These are phyloP conservation scores for Lepilemur septentrionalis DNA, from an alignment of 2,797 vertebrate species.

Conservation along the genomic window DNA sequence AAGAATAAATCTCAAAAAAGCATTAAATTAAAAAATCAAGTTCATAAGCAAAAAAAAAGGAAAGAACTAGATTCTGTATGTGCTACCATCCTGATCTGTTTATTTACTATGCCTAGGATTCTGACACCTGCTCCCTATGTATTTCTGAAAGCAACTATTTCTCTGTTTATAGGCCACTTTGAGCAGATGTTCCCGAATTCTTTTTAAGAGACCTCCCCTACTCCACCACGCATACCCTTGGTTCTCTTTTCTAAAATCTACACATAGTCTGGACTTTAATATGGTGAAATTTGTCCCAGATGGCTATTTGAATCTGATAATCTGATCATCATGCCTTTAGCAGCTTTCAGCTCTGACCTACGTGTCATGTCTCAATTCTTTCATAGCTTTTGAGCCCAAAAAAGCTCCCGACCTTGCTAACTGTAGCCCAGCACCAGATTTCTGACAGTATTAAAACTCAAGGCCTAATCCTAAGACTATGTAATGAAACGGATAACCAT, in stretches of 20 bases:
- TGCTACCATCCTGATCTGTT: background rate
- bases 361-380: conserved; percentile 55
- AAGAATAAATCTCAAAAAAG: background rate
- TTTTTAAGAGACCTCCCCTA: conserved; percentile 30
- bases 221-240: background rate
- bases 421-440: conserved; percentile 15
- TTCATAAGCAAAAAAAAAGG: background rate
- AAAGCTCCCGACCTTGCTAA: conserved; percentile 66
- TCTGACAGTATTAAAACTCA: conserved; percentile 59
- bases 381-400: conserved; percentile 16
- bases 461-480: conserved; percentile 55
- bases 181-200: conserved; percentile 15
- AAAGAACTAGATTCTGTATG: background rate
- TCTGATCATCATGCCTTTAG: background rate
- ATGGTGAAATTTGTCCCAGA: conserved; percentile 45
- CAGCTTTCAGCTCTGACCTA: conserved; percentile 53
- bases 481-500: conserved; percentile 59
- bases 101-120: background rate
- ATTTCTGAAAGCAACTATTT: conserved; percentile 23
- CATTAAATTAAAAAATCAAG: background rate
- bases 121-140: background rate
- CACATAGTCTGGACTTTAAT: background rate
- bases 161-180: conserved; percentile 5
- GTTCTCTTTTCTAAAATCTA: conserved; percentile 60
- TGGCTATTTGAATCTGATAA: conserved; percentile 24